These are phyloP conservation scores for Gymnothorax reevesii DNA, from an alignment of 2,797 vertebrate genomes.

Conservation along the genomic window DNA sequence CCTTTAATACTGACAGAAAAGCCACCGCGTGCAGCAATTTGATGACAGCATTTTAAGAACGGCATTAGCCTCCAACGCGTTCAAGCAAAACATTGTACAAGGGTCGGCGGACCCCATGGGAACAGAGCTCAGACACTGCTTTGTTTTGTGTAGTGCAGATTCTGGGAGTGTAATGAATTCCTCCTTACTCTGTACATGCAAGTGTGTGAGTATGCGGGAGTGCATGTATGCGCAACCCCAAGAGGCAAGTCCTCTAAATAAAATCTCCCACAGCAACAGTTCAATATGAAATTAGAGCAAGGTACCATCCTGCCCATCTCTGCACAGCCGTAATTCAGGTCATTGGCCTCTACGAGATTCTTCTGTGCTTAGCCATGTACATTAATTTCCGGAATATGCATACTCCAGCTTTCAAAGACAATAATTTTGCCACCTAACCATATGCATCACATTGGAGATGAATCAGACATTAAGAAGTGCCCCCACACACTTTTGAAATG, in stretches of 20 bases:
- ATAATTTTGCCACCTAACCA: not conserved
- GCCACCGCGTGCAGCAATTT: conserved; percentile 18
- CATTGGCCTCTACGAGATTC: not conserved
- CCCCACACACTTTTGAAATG: not conserved
- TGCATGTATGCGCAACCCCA: not conserved
- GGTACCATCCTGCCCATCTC: not conserved
- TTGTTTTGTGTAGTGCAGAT: conserved; percentile 12
- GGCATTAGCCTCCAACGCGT: conserved; percentile 11
- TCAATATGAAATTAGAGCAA: not conserved
- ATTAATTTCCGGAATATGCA: not conserved
- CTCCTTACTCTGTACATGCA: not conserved
- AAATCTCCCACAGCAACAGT: not conserved
- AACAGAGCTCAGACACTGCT: conserved; percentile 14
- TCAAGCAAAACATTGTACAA: conserved; percentile 16
- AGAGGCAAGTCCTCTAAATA: not conserved
- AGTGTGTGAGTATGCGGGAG: not conserved
- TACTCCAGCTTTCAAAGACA: not conserved
- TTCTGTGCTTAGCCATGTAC: not conserved
- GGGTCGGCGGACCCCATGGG: conserved; percentile 15
- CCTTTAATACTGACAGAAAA: conserved; percentile 36
- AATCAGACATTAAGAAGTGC: not conserved
- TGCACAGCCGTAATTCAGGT: not conserved
- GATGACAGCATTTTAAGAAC: conserved; percentile 28
- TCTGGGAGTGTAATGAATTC: conserved; percentile 18
- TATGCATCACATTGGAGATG: not conserved